Percentiles rank a stretch among this genome's conserved stretches.
Conservation (phyloP, 2,888 invertebrate genomes). For the Melipona beecheii region DNA sequence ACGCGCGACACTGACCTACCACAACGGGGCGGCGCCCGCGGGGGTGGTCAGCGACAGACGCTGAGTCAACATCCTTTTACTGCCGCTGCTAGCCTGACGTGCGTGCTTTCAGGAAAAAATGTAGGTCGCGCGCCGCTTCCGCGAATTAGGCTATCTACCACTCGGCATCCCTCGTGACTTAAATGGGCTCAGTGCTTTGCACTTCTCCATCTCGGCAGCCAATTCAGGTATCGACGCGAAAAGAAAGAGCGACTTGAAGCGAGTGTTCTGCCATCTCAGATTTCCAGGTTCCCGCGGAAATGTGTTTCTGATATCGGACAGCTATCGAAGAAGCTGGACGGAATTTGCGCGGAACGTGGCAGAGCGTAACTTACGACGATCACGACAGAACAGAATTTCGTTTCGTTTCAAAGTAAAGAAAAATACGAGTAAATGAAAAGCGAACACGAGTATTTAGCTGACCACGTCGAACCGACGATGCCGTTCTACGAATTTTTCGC, state of each 20-base stretch:
- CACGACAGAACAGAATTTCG: not conserved
- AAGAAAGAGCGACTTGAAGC: not conserved
- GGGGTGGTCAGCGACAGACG: slow-evolving; percentile 9
- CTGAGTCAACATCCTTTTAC: slow-evolving; percentile 22
- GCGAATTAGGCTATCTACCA: not conserved
- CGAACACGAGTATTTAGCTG: not conserved
- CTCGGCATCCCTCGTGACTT: not conserved
- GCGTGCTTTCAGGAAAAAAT: slow-evolving; percentile 13
- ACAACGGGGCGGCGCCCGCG: not conserved
- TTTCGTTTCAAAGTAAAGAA: not conserved
- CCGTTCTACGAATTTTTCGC: not conserved
- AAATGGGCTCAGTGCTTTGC: not conserved
- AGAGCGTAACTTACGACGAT: not conserved
- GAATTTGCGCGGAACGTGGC: not conserved
- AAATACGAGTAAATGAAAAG: not conserved
- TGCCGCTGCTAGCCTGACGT: not conserved
- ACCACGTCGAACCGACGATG: not conserved
- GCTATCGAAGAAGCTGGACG: not conserved
- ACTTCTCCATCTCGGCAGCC: slow-evolving; percentile 4
- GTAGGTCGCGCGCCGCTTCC: slow-evolving; percentile 8
- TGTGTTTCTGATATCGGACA: not conserved
- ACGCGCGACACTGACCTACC: slow-evolving; percentile 1
- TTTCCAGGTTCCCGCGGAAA: too few species aligned
- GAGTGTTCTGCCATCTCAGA: not conserved
- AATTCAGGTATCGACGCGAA: slow-evolving; percentile 10